Evolutionary conservation across 30 jellyfish, hydroid and myxozoan species (phyloP).

Genomic region (Hydractinia symbiolongicarpus): DNA sequence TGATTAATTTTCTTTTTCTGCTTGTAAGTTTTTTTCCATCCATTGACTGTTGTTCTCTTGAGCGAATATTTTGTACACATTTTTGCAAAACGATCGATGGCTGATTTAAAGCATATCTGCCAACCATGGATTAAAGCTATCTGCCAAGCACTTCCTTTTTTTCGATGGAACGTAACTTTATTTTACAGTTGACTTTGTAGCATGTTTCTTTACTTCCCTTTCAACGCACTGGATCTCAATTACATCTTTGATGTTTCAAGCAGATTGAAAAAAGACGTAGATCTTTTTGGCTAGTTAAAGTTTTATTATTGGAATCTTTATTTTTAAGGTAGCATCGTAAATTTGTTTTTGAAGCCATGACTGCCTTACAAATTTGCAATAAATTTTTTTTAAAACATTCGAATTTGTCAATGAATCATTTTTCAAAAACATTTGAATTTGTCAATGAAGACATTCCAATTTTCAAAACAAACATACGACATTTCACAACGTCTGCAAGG

Average conservation of each 20-base stretch:
- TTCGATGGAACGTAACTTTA: conserved; percentile 6
- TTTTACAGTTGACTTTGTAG: neutral
- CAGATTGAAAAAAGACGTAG: neutral
- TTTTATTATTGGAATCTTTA: neutral
- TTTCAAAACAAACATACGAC: neutral
- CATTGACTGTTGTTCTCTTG: conserved; percentile 15
- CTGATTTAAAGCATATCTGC: neutral
- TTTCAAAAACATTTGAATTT: neutral
- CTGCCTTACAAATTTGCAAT: neutral
- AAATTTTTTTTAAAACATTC: neutral
- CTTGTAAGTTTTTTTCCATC: neutral
- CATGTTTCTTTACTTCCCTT: neutral
- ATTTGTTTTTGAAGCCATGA: conserved; percentile 13
- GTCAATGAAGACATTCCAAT: conserved; percentile 2
- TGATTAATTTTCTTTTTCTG: neutral
- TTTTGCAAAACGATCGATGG: neutral
- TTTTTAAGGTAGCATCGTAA: neutral
- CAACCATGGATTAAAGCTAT: conserved; percentile 6
- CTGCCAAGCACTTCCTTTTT: conserved; percentile 5
- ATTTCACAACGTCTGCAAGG: neutral
- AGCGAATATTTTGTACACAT: conserved; percentile 4
- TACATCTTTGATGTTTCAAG: neutral
- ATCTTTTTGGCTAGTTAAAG: neutral
- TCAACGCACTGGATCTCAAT: neutral
- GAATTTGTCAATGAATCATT: neutral